phyloP scores from a whole-genome alignment of 92 coral and sea anemone genomes.

The Paragorgia papillata region DNA sequence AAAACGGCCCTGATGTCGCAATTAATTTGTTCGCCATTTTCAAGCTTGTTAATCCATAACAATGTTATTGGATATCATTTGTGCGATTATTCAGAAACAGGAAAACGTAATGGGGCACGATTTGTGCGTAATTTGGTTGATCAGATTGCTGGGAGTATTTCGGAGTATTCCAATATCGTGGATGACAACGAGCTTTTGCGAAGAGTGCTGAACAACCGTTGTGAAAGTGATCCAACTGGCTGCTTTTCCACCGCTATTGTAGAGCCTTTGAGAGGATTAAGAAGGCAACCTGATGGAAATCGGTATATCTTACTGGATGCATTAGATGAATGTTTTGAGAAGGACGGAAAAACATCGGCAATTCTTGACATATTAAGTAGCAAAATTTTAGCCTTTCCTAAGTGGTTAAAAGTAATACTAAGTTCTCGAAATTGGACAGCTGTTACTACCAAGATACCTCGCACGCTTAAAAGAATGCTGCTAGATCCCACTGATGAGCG shows the following conservation, averaged over 20 bases:
- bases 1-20: conserved; percentile 81
- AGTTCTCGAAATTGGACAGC: conserved; percentile 66
- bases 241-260: conserved; percentile 76
- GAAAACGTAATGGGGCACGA: conserved; percentile 67
- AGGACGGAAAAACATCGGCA: conserved; percentile 26
- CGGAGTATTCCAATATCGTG: conserved; percentile 53
- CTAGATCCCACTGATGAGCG: conserved; percentile 56
- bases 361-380: conserved; percentile 55
- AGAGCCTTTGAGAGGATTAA: conserved; percentile 61
- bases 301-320: conserved; percentile 70
- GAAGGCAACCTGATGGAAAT: neutral
- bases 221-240: conserved; percentile 54
- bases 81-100: conserved; percentile 69
- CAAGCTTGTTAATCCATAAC: conserved; percentile 64
- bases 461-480: conserved; percentile 1
- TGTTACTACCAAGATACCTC: conserved; percentile 15
- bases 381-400: conserved; percentile 53
- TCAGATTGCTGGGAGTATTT: conserved; percentile 65
- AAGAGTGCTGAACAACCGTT: conserved; percentile 36
- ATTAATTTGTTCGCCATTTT: conserved; percentile 72
- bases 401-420: conserved; percentile 60
- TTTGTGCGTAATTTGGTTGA: conserved; percentile 86
- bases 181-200: conserved; percentile 48
- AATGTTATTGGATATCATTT: conserved; percentile 81
- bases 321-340: conserved; percentile 69